Evolutionary conservation across 2,888 invertebrate species (phyloP), one percentile per base, ranked within the genome.

Genomic region (Diogma glabrata): DNA sequence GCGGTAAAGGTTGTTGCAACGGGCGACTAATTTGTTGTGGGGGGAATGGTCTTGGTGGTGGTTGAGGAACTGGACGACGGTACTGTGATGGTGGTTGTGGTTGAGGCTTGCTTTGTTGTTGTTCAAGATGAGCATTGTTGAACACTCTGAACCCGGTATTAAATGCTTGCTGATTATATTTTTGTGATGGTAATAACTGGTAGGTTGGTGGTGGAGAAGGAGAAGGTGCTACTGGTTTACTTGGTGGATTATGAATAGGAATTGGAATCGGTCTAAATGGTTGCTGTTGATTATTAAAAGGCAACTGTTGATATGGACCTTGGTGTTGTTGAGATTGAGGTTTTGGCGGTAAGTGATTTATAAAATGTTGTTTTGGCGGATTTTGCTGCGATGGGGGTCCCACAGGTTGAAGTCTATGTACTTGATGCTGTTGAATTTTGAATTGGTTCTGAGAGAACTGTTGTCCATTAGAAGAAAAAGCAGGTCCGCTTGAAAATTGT

Each of bases 21-120:
- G 59, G 61, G 6, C 59, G 59, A 9, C 49, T 54, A 16, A 51
- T 52, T 28, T 52, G 54, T 30, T 67, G 51, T 59, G 69, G 65
- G 22, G 66, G 57, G 20, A 73, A 70, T n/a, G 67, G 68, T 45
- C 70, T 62, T 22, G 75, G 75, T 57, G 69, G 71, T 17, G 73
- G 70, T 38, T 69, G 69, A 0, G 56, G 59, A 38, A 65, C 64
- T 12, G 56, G 54, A 40, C 57, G 60, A 16, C 56, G 57, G 12
- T 16, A 12, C n/a, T 5, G 20, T 14, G 50, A 47, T 65, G 30
- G 22, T 22, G 33, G 48, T 20, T 26, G 69, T 67, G 0, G 56
- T 60, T 40, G 64, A 64, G n/a, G 53, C 54, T 47, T 57, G 58
- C 17, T 56, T 56, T 8, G 26, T 1, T 9, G 6, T 33, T 45